Percentiles rank a stretch among this genome's conserved stretches.
phyloP scores from a whole-genome alignment of 2,797 vertebrate species.

The Tokudaia muenninki region DNA sequence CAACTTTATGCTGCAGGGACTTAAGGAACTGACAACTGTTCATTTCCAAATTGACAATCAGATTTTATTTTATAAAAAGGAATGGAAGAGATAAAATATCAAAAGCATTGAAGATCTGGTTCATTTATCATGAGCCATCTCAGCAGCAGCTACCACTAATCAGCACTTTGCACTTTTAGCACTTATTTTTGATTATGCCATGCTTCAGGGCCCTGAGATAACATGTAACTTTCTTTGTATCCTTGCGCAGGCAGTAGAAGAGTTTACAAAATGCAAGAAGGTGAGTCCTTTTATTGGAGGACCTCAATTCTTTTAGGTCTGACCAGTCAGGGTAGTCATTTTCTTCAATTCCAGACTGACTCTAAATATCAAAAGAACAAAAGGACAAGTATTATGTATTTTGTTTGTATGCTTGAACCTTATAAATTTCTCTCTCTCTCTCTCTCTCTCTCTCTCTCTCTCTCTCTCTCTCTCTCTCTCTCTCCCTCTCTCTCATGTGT shows the following conservation, averaged over 20 bases:
- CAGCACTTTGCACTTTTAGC: rapidly evolving
- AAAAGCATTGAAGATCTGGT: neutral
- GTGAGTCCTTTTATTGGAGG: neutral
- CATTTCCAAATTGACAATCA: neutral
- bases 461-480: neutral
- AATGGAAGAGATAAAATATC: neutral
- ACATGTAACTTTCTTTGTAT: neutral
- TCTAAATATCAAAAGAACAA: neutral
- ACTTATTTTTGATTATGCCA: neutral
- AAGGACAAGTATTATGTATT: neutral
- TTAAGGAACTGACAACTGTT: neutral
- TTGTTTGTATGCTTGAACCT: neutral
- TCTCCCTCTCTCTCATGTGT: too few species aligned
- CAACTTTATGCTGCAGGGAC: neutral
- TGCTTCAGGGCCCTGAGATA: neutral
- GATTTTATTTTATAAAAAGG: neutral
- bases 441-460: too few species aligned
- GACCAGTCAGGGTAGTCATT: neutral
- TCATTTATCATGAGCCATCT: neutral
- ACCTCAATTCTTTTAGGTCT: neutral
- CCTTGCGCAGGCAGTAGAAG: neutral
- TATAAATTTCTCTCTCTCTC: neutral
- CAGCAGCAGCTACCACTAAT: neutral
- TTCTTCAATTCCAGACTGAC: neutral
- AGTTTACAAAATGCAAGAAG: neutral